Conservation (phyloP, 2,888 invertebrate species). For the Zaprionus lineosus region DNA sequence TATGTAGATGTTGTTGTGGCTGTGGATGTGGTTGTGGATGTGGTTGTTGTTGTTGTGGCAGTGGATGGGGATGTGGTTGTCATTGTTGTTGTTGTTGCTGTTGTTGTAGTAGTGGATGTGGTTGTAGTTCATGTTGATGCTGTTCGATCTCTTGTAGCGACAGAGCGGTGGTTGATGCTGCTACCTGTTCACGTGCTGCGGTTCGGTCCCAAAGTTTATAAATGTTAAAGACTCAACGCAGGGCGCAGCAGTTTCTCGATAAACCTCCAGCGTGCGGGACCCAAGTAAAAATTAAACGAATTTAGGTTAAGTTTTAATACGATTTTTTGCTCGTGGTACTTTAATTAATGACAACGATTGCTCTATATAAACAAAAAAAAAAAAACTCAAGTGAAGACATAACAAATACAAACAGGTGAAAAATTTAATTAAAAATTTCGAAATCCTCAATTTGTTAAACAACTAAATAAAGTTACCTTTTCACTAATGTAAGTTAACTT, state of each 20-base stretch:
- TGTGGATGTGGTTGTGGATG: no score
- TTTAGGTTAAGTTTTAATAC: conserved; percentile 45
- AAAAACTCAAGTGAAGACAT: conserved; percentile 14
- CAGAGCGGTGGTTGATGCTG: conserved; percentile 32
- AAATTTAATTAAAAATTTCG: conserved; percentile 9
- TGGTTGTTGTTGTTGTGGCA: no score
- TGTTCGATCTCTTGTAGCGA: conserved; percentile 36
- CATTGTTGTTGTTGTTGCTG: conserved; percentile 11
- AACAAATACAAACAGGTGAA: conserved; percentile 12
- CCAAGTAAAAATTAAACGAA: conserved; percentile 49
- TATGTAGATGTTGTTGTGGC: no score
- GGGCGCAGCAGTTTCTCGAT: conserved; percentile 70
- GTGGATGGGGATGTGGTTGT: no score
- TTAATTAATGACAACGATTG: conserved; percentile 24
- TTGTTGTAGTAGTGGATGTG: no score
- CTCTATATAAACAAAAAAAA: neutral
- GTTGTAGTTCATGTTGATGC: no score
- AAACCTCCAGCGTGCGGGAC: conserved; percentile 58
- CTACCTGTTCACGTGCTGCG: conserved; percentile 73
- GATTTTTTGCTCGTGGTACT: conserved; percentile 22
- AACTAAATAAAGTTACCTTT: neutral
- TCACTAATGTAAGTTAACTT: conserved; percentile 5
- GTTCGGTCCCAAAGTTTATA: conserved; percentile 63
- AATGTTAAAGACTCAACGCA: conserved; percentile 58
- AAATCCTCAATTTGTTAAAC: conserved; percentile 2